These are phyloP conservation scores for Zaprionus taronus DNA, from an alignment of 1,140 invertebrate species.

Conservation along the genomic window DNA sequence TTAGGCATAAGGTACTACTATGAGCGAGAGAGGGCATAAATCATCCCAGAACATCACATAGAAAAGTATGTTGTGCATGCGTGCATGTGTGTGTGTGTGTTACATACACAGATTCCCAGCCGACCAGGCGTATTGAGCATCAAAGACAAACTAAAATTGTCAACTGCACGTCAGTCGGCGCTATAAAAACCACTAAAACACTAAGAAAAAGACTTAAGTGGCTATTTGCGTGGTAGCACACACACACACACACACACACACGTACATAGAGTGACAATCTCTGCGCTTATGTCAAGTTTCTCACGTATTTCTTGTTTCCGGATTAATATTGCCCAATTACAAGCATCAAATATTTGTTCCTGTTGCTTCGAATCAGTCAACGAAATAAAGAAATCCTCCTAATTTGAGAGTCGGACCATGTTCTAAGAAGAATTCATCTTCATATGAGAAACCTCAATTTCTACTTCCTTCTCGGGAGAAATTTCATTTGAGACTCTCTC, in stretches of 20 bases:
- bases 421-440: neutral
- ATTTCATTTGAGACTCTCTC: too few relatives aligned
- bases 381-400: neutral
- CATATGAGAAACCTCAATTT: neutral
- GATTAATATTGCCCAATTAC: conserved; percentile 56
- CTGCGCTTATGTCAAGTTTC: conserved; percentile 61
- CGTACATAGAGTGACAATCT: conserved; percentile 13
- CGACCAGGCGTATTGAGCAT: conserved; percentile 33
- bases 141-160: conserved; percentile 77
- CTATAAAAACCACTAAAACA: conserved; percentile 74
- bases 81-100: conserved; percentile 16
- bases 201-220: conserved; percentile 70
- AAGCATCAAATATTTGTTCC: conserved; percentile 34
- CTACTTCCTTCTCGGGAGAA: too few relatives aligned
- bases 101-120: neutral
- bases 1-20: conserved; percentile 56
- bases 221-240: conserved; percentile 50
- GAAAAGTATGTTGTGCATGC: conserved; percentile 28
- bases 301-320: conserved; percentile 84
- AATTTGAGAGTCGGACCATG: neutral
- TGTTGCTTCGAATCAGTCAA: conserved; percentile 6
- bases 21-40: conserved; percentile 63
- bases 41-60: conserved; percentile 60
- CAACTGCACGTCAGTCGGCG: conserved; percentile 77
- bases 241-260: conserved; percentile 40